Base-by-base conservation (phyloP, 2,888 invertebrate species). In the Drosophila borealis region DNA sequence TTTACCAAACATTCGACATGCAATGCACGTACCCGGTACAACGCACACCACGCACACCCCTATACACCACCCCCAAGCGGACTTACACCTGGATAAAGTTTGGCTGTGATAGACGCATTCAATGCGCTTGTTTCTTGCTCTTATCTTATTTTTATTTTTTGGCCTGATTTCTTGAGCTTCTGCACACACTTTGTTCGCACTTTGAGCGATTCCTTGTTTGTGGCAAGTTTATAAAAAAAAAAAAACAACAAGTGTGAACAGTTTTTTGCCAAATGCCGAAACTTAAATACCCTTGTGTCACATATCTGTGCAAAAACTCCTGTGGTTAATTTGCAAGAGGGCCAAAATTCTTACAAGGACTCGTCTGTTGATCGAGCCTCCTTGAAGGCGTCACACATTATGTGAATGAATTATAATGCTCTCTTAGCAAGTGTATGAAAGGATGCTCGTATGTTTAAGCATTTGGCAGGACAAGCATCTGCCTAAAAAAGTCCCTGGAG, bases 1-100 rank as follows among this genome's bases (percentile, higher is more conserved):
- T 88, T 78, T 73, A 57, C 68, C 70, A 81, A 86, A 80, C 84
- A 87, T 80, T 85, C 78, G 65, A 80, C 78, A 86, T 86, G 85
- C 85, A 74, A 67, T 84, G 89, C 85, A 86, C 85, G 85, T 86
- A 77, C 33, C 34, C 42, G 69, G 60, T 42, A 68, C 67, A 66
- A 64, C 42, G 44, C 36, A 61, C 53, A 53, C 62, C 44, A 61
- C 56, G 9, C 11, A 34, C 34, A 34, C 3, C 13, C 34, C 42
- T n/a, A 55, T 45, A 34, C 63, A 55, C 34, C 45, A 61, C 67
- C 34, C 46, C 34, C 51, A 48, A 36, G 10, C 13, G 49, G 14
- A 54, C 46, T 19, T 64, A 56, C 75, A 70, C 71, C 53, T 71
- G 71, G 14, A 42, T 44, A 63, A 78, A 74, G 70, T 78, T 29